A percentile compares a stretch with the other conserved stretches of the same genome.
phyloP scores from a whole-genome alignment of 1,140 invertebrate genomes.

The Cyphomyrmex costatus region DNA sequence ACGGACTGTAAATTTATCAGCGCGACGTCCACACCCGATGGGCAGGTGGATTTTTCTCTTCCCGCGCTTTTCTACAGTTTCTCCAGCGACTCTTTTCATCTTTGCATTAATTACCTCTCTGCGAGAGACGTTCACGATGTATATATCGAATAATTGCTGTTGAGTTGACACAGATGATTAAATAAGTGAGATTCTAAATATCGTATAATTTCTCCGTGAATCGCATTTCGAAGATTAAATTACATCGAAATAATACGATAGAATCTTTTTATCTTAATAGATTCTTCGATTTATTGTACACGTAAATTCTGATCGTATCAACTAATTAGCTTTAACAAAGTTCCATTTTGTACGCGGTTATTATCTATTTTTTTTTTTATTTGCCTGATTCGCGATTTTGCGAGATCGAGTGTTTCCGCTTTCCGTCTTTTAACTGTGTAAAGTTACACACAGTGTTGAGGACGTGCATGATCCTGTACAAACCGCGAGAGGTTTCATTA shows the following conservation, averaged over 20 bases:
- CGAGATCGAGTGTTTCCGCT: neutral
- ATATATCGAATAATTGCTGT: neutral
- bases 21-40: neutral
- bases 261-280: neutral
- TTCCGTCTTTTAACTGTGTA: neutral
- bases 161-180: neutral
- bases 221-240: neutral
- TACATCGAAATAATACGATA: neutral
- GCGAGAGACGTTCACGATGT: neutral
- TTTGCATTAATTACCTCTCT: constrained; percentile 26
- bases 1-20: constrained; percentile 65
- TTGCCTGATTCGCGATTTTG: neutral
- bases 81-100: neutral
- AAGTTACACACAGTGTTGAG: neutral
- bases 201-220: neutral
- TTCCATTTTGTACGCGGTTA: neutral
- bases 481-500: constrained; percentile 78
- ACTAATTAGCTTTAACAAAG: neutral
- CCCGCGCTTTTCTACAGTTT: neutral
- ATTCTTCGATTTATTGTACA: neutral
- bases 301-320: neutral
- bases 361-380: constrained; percentile 1
- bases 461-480: constrained; percentile 13
- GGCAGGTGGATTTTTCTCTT: constrained; percentile 28
- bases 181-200: constrained; percentile 17